Base-by-base conservation (phyloP, 2,797 vertebrate species). In the Mionectes olivaceus region DNA sequence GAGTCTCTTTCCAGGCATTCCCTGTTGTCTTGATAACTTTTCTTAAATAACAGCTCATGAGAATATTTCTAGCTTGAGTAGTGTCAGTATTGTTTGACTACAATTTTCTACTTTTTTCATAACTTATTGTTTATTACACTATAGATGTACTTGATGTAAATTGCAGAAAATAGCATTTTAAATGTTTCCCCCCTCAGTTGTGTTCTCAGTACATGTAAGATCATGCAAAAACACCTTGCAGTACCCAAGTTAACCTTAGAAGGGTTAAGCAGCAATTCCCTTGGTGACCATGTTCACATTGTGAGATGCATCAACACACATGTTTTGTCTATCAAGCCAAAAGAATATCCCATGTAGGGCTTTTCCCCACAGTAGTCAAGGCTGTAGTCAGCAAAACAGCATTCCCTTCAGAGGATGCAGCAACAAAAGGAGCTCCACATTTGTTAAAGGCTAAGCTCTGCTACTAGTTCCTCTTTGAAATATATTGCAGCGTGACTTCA, bases 351-450 rank as follows among this genome's bases (percentile, higher is more conserved):
- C 89, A 53, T 71, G 67, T 91, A 92, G 84, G 94, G 61, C 82
- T 95, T 95, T 95, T 85, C 95, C 93, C 96, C 65, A 10, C 49
- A 75, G 91, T 74, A 95, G 96, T 95, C 94, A 96, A 95, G 95
- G 83, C 52, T 70, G 68, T 68, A 83, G 76, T 78, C 53, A 81
- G 97, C 92, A 98, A 97, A 98, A 97, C 97, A 97, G 97, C 97
- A 96, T 98, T 97, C 95, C 93, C 97, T 97, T 98, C 74, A 64
- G 94, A 93, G 93, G 60, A 82, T 59, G 30, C 71, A 87, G 65
- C 85, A 70, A 27, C 24, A 78, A 47, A 82, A 76, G 64, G 79
- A 90, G 70, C 79, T 59, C 83, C 79, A 10, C 5, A 2, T 86
- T 90, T 89, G 71, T 49, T 68, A 81, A 60, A 90, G 70, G 30